Conservation (phyloP, 2,797 vertebrate genomes). For the Nasua narica region DNA sequence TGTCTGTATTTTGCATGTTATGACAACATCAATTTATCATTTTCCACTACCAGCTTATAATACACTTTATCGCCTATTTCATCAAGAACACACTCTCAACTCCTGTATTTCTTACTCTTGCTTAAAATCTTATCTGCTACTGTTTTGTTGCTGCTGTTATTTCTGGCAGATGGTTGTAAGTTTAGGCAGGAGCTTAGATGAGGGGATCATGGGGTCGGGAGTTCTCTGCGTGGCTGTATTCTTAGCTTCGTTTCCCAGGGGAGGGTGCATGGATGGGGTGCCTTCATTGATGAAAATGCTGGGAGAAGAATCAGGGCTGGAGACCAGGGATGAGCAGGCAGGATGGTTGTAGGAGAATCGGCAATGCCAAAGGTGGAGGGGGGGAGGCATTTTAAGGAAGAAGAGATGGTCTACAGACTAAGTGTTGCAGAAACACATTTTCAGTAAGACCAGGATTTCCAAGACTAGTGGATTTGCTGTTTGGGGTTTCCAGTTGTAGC, state of each 20-base stretch:
- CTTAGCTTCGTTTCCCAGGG: background rate
- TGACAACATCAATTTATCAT: background rate
- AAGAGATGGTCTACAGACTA: background rate
- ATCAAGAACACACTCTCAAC: background rate
- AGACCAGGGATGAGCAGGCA: background rate
- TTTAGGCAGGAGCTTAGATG: background rate
- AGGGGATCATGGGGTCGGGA: background rate
- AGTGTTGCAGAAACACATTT: background rate
- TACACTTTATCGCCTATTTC: background rate
- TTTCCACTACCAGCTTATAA: background rate
- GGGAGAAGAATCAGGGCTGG: background rate
- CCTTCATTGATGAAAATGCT: background rate
- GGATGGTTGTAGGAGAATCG: background rate
- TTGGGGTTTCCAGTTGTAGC: background rate
- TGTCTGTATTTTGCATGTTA: background rate
- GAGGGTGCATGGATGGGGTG: background rate
- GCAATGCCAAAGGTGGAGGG: background rate
- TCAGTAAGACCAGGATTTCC: background rate
- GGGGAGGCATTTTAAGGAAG: background rate
- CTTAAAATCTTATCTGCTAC: background rate
- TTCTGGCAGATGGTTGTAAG: background rate
- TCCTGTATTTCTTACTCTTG: rapidly evolving
- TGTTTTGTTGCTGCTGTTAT: background rate
- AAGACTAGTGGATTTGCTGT: background rate
- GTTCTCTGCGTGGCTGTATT: background rate